Evolutionary conservation across 1,140 invertebrate species (phyloP).

Genomic region (Papilio machaon): DNA sequence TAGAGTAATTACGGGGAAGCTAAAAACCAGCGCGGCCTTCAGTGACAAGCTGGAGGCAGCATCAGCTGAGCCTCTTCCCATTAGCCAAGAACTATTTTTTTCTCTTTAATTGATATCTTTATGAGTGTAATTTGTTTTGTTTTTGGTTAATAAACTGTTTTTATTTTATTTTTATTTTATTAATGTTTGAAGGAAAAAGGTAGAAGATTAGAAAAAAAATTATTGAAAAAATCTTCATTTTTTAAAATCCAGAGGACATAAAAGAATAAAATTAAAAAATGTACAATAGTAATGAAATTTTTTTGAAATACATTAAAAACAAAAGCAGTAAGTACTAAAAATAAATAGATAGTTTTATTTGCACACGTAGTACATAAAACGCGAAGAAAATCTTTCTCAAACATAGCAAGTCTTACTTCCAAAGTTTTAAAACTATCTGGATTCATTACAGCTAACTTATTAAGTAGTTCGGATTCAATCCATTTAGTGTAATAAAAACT

Average conservation of each 20-base stretch:
- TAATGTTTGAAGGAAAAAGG: no score
- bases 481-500: conserved; percentile 17
- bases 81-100: no score
- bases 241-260: neutral
- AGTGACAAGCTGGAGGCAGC: no score
- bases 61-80: no score
- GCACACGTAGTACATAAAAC: neutral
- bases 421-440: conserved; percentile 23
- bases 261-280: neutral
- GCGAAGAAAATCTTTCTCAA: neutral
- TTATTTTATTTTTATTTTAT: no score
- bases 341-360: neutral
- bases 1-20: no score
- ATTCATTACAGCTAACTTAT: conserved; percentile 27
- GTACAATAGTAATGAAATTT: neutral
- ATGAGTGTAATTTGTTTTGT: no score
- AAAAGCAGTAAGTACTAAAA: neutral
- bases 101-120: no score
- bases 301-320: neutral
- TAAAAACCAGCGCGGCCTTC: no score
- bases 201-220: neutral
- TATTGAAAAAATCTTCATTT: neutral
- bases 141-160: no score
- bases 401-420: conserved; percentile 10
- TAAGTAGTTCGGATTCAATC: conserved; percentile 14